Percentiles rank a stretch among this genome's conserved stretches.
These are phyloP conservation scores for Pangasius sanitwongsei DNA, from an alignment of 2,797 vertebrate genomes.

Conservation along the genomic window DNA sequence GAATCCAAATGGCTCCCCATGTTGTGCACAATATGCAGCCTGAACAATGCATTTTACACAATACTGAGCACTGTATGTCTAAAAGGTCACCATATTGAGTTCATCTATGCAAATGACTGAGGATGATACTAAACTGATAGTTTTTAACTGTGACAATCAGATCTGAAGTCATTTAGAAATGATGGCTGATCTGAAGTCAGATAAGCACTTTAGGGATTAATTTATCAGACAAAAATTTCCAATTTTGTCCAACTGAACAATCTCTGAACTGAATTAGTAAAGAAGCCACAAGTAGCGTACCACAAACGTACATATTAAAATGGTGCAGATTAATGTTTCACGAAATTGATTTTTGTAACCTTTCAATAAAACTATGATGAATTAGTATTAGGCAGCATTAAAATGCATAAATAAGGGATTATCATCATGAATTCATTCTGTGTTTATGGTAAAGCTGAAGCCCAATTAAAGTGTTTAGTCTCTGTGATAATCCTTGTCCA, in stretches of 20 bases:
- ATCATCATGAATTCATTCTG: slow-evolving; percentile 59
- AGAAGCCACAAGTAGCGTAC: neutral
- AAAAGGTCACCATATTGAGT: neutral
- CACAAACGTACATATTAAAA: neutral
- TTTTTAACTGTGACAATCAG: neutral
- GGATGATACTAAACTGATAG: neutral
- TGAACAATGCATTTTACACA: neutral
- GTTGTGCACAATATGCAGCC: neutral
- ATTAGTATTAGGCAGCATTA: slow-evolving; percentile 64
- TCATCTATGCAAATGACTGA: neutral
- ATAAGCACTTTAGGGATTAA: slow-evolving; percentile 18
- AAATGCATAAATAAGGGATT: slow-evolving; percentile 71
- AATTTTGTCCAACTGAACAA: neutral
- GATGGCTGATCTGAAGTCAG: neutral
- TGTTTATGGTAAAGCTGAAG: slow-evolving; percentile 59
- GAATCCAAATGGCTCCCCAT: neutral
- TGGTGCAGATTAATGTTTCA: slow-evolving; percentile 4
- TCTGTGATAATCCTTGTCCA: slow-evolving; percentile 62
- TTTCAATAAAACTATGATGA: slow-evolving; percentile 68
- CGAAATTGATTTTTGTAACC: slow-evolving; percentile 6
- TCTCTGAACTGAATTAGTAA: neutral
- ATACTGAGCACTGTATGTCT: neutral
- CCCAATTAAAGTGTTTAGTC: slow-evolving; percentile 55
- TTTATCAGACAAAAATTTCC: slow-evolving; percentile 1
- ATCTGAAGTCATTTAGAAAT: neutral